Evolutionary conservation across 2,888 invertebrate species (phyloP).

Genomic region (Suillia variegata): DNA sequence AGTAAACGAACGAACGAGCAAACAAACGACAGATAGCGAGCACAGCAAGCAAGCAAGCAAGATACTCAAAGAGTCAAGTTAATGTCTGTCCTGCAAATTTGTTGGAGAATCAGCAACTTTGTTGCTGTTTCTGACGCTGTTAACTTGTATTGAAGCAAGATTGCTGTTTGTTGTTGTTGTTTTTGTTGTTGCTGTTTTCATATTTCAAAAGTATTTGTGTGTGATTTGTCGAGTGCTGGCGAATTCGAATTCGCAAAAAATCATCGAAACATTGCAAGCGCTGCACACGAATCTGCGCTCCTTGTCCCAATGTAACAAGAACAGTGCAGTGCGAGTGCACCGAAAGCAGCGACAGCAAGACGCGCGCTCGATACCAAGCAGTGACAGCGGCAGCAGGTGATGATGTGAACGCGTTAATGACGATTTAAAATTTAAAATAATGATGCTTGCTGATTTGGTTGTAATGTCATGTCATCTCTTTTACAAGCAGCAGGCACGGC

Average conservation of each 20-base stretch:
- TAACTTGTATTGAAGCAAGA: background rate
- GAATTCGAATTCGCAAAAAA: too few species aligned
- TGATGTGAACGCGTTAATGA: too few species aligned
- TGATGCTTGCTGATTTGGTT: too few species aligned
- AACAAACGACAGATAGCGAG: background rate
- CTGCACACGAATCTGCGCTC: slow-evolving; percentile 58
- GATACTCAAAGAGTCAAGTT: too few species aligned
- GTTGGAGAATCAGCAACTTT: background rate
- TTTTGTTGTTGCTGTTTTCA: background rate
- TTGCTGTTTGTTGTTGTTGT: background rate
- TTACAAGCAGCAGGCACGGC: too few species aligned
- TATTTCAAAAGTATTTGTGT: background rate
- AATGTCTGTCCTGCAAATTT: background rate
- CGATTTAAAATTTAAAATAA: too few species aligned
- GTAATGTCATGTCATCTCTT: too few species aligned
- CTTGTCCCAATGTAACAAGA: slow-evolving; percentile 61
- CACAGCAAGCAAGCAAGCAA: background rate
- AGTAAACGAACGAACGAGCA: too few species aligned
- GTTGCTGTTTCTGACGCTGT: slow-evolving; percentile 12
- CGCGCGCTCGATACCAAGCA: too few species aligned
- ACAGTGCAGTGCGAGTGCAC: slow-evolving; percentile 62
- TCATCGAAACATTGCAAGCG: too few species aligned
- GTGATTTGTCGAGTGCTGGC: too few species aligned
- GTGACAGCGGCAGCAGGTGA: too few species aligned
- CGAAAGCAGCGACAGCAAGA: slow-evolving; percentile 35